Evolutionary conservation across 1,140 invertebrate genomes (phyloP).

Genomic region (Neodiprion lecontei): DNA sequence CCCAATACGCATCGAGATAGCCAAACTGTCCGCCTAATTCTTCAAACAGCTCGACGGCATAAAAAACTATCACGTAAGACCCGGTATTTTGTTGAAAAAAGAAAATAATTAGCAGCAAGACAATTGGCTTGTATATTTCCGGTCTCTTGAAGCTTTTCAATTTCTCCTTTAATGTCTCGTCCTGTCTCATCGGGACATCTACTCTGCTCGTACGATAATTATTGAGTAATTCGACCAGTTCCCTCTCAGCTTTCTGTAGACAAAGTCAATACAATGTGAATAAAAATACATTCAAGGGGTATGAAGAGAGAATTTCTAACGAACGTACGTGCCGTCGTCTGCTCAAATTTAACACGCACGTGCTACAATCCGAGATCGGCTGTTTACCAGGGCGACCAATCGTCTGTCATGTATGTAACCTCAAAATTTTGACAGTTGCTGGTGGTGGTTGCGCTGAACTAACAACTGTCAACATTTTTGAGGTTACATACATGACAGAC

Average conservation of each 20-base stretch:
- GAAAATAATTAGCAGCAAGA: slow-evolving; percentile 61
- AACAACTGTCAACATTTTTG: too few species aligned
- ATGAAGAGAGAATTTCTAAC: too few species aligned
- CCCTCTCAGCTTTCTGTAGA: neutral
- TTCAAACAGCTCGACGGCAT: slow-evolving; percentile 67
- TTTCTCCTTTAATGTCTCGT: slow-evolving; percentile 28
- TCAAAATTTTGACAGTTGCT: too few species aligned
- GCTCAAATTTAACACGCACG: too few species aligned
- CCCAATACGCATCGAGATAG: slow-evolving; percentile 55
- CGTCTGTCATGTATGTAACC: too few species aligned
- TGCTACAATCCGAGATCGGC: too few species aligned
- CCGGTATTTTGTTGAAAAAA: slow-evolving; percentile 67
- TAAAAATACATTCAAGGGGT: neutral
- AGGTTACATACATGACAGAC: too few species aligned
- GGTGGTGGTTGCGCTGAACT: too few species aligned
- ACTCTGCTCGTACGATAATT: neutral
- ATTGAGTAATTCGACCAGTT: neutral
- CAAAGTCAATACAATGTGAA: slow-evolving; percentile 29
- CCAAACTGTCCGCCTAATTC: slow-evolving; percentile 58
- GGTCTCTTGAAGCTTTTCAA: slow-evolving; percentile 35
- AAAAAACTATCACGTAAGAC: slow-evolving; percentile 73
- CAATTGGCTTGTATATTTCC: slow-evolving; percentile 60
- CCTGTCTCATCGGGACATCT: neutral
- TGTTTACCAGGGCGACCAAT: too few species aligned
- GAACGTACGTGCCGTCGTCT: too few species aligned